These are phyloP conservation scores for Talpa occidentalis DNA, from an alignment of 2,113 vertebrate genomes.

Conservation along the genomic window DNA sequence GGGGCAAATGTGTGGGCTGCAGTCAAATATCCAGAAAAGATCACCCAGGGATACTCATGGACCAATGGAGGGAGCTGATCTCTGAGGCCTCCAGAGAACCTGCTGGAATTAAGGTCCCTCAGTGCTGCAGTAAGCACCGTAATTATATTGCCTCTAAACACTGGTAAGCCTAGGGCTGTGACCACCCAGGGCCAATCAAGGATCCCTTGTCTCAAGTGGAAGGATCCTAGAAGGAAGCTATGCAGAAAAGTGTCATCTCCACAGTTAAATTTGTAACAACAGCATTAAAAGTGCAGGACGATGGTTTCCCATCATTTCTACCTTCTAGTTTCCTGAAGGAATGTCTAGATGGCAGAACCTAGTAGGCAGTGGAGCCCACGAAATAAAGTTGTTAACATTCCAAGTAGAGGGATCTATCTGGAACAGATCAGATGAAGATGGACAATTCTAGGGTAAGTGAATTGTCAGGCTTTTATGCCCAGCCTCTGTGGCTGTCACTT, in stretches of 20 bases:
- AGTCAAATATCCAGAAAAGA: not conserved
- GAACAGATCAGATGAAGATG: not conserved
- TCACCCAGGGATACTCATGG: not conserved
- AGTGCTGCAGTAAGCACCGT: not conserved
- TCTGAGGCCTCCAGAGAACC: not conserved
- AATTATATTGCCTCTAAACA: not conserved
- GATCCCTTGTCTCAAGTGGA: not conserved
- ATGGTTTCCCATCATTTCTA: not conserved
- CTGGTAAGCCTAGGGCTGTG: not conserved
- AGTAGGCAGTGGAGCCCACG: not conserved
- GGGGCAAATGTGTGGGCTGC: too few species aligned
- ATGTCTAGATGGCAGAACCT: not conserved
- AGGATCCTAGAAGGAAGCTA: not conserved
- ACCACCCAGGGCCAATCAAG: not conserved
- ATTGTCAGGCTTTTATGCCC: too few species aligned
- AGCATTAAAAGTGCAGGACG: not conserved
- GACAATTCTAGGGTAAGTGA: too few species aligned
- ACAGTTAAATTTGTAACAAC: not conserved
- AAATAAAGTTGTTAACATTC: not conserved
- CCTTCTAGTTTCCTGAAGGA: not conserved
- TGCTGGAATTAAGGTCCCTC: not conserved
- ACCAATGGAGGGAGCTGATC: too few species aligned
- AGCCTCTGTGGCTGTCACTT: too few species aligned
- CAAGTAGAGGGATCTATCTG: not conserved
- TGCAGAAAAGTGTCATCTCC: not conserved